Evolutionary conservation across 2,113 vertebrate species (phyloP), one percentile per base, ranked within the genome.

Genomic region (Plecturocebus donacophilus): DNA sequence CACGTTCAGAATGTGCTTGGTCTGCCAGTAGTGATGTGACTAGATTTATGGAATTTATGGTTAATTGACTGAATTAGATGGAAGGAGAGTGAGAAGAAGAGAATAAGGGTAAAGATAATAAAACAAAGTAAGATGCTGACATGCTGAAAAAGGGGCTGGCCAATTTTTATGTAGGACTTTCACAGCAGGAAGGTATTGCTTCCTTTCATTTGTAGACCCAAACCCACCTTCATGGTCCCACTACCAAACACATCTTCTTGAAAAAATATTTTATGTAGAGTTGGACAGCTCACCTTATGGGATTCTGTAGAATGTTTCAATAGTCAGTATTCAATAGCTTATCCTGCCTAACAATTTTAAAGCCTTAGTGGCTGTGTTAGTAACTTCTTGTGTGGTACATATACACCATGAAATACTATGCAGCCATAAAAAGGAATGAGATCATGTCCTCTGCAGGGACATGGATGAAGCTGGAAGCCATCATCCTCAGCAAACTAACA

Each of bases 81-180:
- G 10, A 66, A 6, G 5, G 12, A 21, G 14, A 68, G 21, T 54
- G 1, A 21, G 2, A 40, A 93, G n/a, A 71, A 58, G 21, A 73
- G 54, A 54, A 5, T 21, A 73, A 93, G 13, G 38, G 27, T 32
- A 40, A 49, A 64, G 56, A 42, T 20, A 56, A 49, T 68, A 38
- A 94, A 87, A 77, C n/a, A 64, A 70, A 68, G 27, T n/a, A 17
- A 58, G 25, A 54, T 0, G 0, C 6, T 40, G 5, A 71, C 1
- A 8, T 38, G 13, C 14, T 75, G 35, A 40, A 71, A 42, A 3
- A 19, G 2, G 10, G 1, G 1, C 2, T 12, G 11, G 13, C 3
- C 45, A 23, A 13, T 81, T 19, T 5, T 61, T 12, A 9, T 17
- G 16, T 0, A 42, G 19, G 76, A 5, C 80, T 75, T 93, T 89